A percentile compares a stretch with the other conserved stretches of the same genome.
Evolutionary conservation across 2,113 vertebrate species (phyloP).

Genomic region (Pteruthius melanotis): DNA sequence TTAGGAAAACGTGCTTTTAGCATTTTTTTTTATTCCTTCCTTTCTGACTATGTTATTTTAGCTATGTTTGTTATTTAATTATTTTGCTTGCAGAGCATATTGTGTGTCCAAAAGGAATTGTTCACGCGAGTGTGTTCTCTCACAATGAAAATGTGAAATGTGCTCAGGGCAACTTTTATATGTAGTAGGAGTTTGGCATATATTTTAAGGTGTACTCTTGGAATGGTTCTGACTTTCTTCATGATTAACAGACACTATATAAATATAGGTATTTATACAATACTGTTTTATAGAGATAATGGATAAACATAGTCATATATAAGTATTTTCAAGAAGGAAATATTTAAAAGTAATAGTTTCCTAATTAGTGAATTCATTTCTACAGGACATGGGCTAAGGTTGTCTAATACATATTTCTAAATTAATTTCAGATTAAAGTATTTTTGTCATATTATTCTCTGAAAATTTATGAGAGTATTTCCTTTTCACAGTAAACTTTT

Average conservation of each 20-base stretch:
- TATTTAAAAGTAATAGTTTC: not conserved
- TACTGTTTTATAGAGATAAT: not conserved
- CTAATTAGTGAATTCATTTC: not conserved
- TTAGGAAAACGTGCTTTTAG: not conserved
- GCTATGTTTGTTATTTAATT: not conserved
- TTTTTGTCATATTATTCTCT: not conserved
- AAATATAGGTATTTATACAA: not conserved
- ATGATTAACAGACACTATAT: not conserved
- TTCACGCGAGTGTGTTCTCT: not conserved
- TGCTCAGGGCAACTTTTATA: not conserved
- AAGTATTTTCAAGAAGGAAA: not conserved
- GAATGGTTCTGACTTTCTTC: not conserved
- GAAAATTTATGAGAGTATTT: not conserved
- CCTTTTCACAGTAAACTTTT: accelerated
- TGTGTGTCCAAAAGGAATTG: not conserved
- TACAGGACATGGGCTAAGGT: not conserved
- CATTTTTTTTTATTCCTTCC: not conserved
- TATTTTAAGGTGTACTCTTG: not conserved
- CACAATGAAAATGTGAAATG: not conserved
- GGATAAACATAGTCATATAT: not conserved
- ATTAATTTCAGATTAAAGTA: not conserved
- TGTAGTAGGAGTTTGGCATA: not conserved
- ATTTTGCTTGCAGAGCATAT: not conserved
- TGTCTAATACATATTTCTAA: not conserved
- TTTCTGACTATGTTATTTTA: not conserved